Conservation (phyloP, 2,888 invertebrate genomes). For the Hydraecia micacea region DNA sequence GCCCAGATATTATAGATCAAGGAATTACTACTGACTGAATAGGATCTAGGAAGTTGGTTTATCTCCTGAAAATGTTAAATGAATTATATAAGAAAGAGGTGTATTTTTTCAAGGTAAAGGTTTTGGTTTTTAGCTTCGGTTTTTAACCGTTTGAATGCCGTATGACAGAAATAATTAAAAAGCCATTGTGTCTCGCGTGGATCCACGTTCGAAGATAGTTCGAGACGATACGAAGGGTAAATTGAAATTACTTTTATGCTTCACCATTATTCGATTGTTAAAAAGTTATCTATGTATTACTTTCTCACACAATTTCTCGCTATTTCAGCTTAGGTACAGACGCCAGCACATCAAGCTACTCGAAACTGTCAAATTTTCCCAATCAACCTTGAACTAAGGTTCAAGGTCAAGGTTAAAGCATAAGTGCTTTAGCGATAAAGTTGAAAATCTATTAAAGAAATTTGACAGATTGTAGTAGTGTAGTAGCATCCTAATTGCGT, state of each 20-base stretch:
- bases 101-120: not conserved
- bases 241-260: not conserved
- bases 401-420: too few species aligned
- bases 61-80: not conserved
- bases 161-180: not conserved
- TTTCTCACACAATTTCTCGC: too few species aligned
- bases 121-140: too few species aligned
- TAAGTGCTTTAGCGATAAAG: too few species aligned
- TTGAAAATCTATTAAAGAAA: too few species aligned
- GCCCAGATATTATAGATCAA: constrained; percentile 34
- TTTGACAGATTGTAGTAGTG: too few species aligned
- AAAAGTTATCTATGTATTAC: not conserved
- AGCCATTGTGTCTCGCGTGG: not conserved
- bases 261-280: not conserved
- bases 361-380: too few species aligned
- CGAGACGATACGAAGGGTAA: not conserved
- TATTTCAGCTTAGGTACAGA: not conserved
- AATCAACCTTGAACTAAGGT: too few species aligned
- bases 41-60: not conserved
- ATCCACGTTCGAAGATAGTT: not conserved
- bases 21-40: constrained; percentile 25
- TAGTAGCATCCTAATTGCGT: not conserved
- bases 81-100: not conserved
- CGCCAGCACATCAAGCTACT: too few species aligned
- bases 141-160: not conserved